Base-by-base conservation (phyloP, 2,797 vertebrate species). In the Hippoglossus hippoglossus region DNA sequence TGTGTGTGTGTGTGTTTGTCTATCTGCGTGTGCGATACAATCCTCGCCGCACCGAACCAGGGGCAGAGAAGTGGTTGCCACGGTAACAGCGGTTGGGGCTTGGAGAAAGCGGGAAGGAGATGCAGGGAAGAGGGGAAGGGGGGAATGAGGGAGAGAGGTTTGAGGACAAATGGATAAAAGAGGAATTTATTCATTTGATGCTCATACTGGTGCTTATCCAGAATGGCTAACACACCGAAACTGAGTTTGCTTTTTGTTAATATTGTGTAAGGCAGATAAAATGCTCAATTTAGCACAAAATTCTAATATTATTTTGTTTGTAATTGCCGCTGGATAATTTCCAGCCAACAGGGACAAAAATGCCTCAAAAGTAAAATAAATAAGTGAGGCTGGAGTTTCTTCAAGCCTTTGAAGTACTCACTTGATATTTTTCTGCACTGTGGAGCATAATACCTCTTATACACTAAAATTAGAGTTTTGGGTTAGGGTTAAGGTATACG, bases 21-120 rank as follows among this genome's bases (percentile, higher is more conserved):
- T 26, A 18, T 53, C 6, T 53, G 51, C 41, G 54, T 41, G 28
- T 25, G 55, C n/a, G 83, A 77, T 80, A 77, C 68, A 59, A 82
- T 88, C 78, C 70, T 81, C 86, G 74, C 79, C 16, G 21, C 64
- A 59, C 75, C 67, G 78, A 82, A 80, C 68, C 58, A 71, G 84
- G 36, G 84, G 86, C 81, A 89, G 90, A 90, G 80, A 87, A 86
- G 75, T 76, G 89, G 93, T 94, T 92, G 86, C 84, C 88, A 86
- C 21, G 88, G 93, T 91, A 93, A 92, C 88, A 85, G 74, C 13
- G 41, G 75, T 34, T 66, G 84, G 82, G 80, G 81, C 68, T 72
- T 28, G 52, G 60, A 75, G 74, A 70, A 86, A 83, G 44, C 18
- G 75, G 80, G 21, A 79, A 54, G 63, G 56, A 69, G 63, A 72